Percentiles rank a stretch among this genome's conserved stretches.
Evolutionary conservation across 2,888 invertebrate species (phyloP).

Genomic region (Cepaea hortensis): DNA sequence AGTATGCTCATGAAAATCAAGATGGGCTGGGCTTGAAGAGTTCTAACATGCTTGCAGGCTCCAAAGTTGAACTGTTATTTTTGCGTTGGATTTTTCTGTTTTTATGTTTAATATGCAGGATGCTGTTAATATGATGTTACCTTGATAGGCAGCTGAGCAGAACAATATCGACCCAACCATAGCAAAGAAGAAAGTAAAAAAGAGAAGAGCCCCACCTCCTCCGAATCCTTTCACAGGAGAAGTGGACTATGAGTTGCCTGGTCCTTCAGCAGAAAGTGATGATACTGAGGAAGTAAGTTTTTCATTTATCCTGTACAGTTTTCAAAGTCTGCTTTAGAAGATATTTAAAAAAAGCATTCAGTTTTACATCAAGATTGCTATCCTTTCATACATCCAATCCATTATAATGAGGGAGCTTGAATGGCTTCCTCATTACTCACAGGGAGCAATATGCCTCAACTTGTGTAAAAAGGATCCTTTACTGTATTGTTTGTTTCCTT

Average conservation of each 20-base stretch:
- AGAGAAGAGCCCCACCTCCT: slow-evolving; percentile 77
- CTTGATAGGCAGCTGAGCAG: slow-evolving; percentile 75
- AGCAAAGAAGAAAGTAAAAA: slow-evolving; percentile 70
- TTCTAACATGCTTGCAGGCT: too few species aligned
- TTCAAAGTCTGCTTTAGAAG: too few species aligned
- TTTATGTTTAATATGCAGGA: neutral
- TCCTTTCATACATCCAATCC: too few species aligned
- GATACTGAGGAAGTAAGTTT: slow-evolving; percentile 52
- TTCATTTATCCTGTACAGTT: neutral
- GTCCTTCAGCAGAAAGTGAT: slow-evolving; percentile 46
- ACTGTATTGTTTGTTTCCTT: too few species aligned
- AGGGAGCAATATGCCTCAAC: too few species aligned
- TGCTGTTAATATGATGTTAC: neutral
- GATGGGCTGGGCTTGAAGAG: too few species aligned
- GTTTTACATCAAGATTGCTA: too few species aligned
- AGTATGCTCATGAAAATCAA: too few species aligned
- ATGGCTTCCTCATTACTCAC: too few species aligned
- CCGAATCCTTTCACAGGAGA: slow-evolving; percentile 79
- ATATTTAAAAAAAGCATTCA: too few species aligned
- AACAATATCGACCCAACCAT: slow-evolving; percentile 75
- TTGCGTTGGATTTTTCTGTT: neutral
- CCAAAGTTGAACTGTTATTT: neutral
- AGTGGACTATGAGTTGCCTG: slow-evolving; percentile 55
- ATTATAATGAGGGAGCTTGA: too few species aligned
- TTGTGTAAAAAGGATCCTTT: too few species aligned